Base-by-base conservation (phyloP, 2,888 invertebrate species). In the Hoplodrina blanda region DNA sequence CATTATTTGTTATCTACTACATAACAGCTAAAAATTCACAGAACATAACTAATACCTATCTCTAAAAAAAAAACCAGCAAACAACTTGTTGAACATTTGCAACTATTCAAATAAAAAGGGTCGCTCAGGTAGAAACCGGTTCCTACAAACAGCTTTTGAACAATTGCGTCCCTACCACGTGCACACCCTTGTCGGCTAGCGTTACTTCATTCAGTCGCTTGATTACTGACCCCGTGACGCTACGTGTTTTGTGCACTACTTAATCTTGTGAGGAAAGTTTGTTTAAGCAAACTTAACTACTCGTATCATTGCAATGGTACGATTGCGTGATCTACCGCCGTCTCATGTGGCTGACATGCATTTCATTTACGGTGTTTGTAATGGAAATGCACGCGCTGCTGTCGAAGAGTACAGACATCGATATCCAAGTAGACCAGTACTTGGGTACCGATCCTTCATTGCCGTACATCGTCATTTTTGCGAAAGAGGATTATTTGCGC, bases 181-280 rank as follows among this genome's bases (percentile, higher is more conserved):
- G 52, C 33, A 20, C 52, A 52, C 52, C 52, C 52, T 52, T 52
- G 52, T 52, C 20, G 52, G 52, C 52, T 20, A 54, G 33, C 33
- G 33, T 33, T 33, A 33, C 33, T 33, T 33, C 33, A 33, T 33
- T 33, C 55, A 55, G 55, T 55, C n/a, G 55, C 55, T 55, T 33
- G 55, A 55, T 33, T 55, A 55, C 55, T 33, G 55, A 55, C 55
- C 55, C 33, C 55, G 55, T 55, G 55, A 33, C 33, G 55, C 55
- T 55, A 55, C 30, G 30, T 55, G 33, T 30, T 33, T 63, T 55
- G 63, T 53, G 54, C 41, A 50, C 62, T 50, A 41, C 33, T 52
- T 63, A 54, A 69, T 69, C 30, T 54, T 30, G 54, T 30, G 54
- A 30, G 54, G 54, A 54, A 54, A 30, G 30, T 30, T 54, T 54